Conservation (phyloP, 1,140 invertebrate species). For the Sminthurides bifidus region DNA sequence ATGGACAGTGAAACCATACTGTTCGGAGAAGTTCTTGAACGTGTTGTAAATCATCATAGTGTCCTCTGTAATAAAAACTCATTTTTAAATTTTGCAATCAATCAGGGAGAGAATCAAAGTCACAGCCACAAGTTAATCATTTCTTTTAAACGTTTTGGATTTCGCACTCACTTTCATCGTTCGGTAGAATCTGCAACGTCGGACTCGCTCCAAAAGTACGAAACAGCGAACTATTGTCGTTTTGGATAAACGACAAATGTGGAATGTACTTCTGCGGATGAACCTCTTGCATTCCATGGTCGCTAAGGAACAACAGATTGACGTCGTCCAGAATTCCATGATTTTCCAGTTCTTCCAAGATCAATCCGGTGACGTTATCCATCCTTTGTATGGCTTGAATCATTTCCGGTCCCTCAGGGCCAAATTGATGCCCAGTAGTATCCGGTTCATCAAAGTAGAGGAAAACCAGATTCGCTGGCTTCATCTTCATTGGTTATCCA, state of each 20-base stretch:
- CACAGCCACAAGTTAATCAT: background rate
- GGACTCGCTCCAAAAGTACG: slow-evolving; percentile 38
- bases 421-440: slow-evolving; percentile 40
- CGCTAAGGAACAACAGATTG: slow-evolving; percentile 57
- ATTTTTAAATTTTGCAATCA: background rate
- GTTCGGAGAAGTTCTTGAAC: slow-evolving; percentile 38
- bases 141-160: background rate
- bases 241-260: slow-evolving; percentile 43
- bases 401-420: slow-evolving; percentile 38
- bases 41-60: slow-evolving; percentile 8
- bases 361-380: slow-evolving; percentile 45
- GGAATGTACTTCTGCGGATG: slow-evolving; percentile 36
- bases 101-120: background rate
- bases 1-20: slow-evolving; percentile 44
- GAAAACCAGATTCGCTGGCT: slow-evolving; percentile 50
- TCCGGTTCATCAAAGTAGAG: slow-evolving; percentile 65
- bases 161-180: slow-evolving; percentile 28
- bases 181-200: slow-evolving; percentile 44
- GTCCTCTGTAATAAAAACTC: background rate
- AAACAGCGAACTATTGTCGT: slow-evolving; percentile 40
- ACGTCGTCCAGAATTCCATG: slow-evolving; percentile 42
- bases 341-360: slow-evolving; percentile 43
- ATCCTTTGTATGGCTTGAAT: slow-evolving; percentile 41
- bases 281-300: slow-evolving; percentile 57
- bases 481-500: slow-evolving; percentile 51